Base-by-base conservation (phyloP, 1,140 invertebrate genomes). In the Acyrthosiphon pisum region DNA sequence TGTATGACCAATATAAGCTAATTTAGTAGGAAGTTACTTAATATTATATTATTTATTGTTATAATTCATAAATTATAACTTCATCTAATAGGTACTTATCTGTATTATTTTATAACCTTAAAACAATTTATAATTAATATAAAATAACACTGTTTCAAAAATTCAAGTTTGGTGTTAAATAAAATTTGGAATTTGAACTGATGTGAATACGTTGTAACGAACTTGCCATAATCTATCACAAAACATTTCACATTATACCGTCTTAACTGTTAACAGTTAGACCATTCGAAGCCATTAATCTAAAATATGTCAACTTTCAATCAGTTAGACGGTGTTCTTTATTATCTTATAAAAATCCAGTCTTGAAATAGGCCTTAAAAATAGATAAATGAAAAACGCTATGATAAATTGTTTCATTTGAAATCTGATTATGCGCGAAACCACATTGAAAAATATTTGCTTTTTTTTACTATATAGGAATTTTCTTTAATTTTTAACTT, bases 221-320 rank as follows among this genome's bases (percentile, higher is more conserved):
- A 53, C 50, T 53, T 53, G 20, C 18, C 60, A 76, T 18, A 76
- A 76, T 76, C 60, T 76, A 76, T 76, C 60, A n/a, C n/a, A 76
- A 68, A 76, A 76, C 18, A 76, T n/a, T 76, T 76, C 60, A 76
- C 60, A 76, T 76, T 76, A n/a, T n/a, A 76, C n/a, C 6, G 60
- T 6, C n/a, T 76, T 76, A 76, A 76, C 60, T 76, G n/a, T 76
- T n/a, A 76, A 76, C 14, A 76, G n/a, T 76, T 76, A 30, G 60
- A n/a, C 60, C 60, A n/a, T 76, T 76, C 60, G n/a, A 76, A n/a
- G n/a, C 60, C 60, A 76, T 76, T 76, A 76, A 76, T 76, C 60
- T 76, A n/a, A 76, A 76, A 76, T n/a, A 76, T 18, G 60, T 76
- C 60, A 76, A n/a, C n/a, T 76, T 76, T 76, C 30, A 76, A 76